A percentile compares a stretch with the other conserved stretches of the same genome.
Evolutionary conservation across 2,113 vertebrate species (phyloP).

Genomic region (western clawed frog (Xenopus tropicalis)): DNA sequence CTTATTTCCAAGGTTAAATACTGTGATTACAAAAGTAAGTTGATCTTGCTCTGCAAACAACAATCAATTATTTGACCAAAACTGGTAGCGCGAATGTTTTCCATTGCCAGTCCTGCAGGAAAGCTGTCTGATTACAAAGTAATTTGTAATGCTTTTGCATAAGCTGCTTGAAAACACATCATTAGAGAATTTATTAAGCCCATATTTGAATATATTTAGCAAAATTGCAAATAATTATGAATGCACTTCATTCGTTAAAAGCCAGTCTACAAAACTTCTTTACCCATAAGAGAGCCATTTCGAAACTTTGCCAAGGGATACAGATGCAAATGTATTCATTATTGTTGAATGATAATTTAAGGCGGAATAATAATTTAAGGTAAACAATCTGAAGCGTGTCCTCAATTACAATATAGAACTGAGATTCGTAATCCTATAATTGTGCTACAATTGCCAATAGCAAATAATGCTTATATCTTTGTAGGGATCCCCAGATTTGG

Average conservation of each 20-base stretch:
- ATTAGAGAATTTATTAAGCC: conserved; percentile 18
- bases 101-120: conserved; percentile 2
- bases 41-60: too few species aligned
- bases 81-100: not conserved
- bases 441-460: too few species aligned
- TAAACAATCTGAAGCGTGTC: too few species aligned
- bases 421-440: too few species aligned
- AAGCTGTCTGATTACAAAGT: conserved; percentile 6
- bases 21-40: too few species aligned
- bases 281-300: conserved; percentile 20
- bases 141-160: conserved; percentile 19
- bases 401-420: too few species aligned
- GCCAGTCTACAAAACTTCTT: conserved; percentile 17
- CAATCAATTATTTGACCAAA: conserved; percentile 28
- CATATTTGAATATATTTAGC: conserved; percentile 25
- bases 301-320: conserved; percentile 20
- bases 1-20: too few species aligned
- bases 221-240: conserved; percentile 36
- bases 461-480: too few species aligned
- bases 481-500: too few species aligned
- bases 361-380: conserved; percentile 1
- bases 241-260: conserved; percentile 24
- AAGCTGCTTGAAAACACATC: conserved; percentile 19
- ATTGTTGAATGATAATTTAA: conserved; percentile 10
- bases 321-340: conserved; percentile 24